Percentiles rank a stretch among this genome's conserved stretches.
Evolutionary conservation across 2,888 invertebrate species (phyloP).

Genomic region (Antheraea yamamai): DNA sequence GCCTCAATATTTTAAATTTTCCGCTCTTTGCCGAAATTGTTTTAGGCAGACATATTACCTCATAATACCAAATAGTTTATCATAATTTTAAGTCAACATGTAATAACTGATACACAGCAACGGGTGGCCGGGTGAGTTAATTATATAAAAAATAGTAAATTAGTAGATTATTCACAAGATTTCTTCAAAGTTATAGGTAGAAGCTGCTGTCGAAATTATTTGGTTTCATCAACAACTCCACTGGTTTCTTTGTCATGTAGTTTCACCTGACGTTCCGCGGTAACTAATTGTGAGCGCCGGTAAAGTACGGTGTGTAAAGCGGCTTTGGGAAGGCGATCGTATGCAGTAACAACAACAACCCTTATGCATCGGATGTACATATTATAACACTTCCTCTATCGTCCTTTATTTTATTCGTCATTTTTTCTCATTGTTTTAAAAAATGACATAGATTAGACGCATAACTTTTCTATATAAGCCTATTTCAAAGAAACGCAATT

Average conservation of each 20-base stretch:
- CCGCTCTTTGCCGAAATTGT: too few relatives aligned
- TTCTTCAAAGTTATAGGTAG: not conserved
- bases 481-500: not conserved
- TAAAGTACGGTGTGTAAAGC: slow-evolving; percentile 81
- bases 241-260: slow-evolving; percentile 40
- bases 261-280: slow-evolving; percentile 79
- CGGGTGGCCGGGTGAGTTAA: too few relatives aligned
- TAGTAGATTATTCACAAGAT: not conserved
- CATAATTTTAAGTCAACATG: too few relatives aligned
- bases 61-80: too few relatives aligned
- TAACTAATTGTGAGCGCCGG: slow-evolving; percentile 82
- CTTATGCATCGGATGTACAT: slow-evolving; percentile 55
- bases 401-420: not conserved
- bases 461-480: too few relatives aligned
- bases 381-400: slow-evolving; percentile 36
- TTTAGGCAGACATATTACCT: too few relatives aligned
- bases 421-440: too few relatives aligned
- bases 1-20: too few relatives aligned
- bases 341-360: slow-evolving; percentile 68
- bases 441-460: too few relatives aligned
- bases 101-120: too few relatives aligned
- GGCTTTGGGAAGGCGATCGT: slow-evolving; percentile 78
- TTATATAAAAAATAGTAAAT: not conserved
- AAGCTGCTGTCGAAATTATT: not conserved
- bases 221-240: slow-evolving; percentile 25